Evolutionary conservation across 2,888 invertebrate genomes (phyloP), one percentile per base, ranked within the genome.

Genomic region (Diarsia dahlii): DNA sequence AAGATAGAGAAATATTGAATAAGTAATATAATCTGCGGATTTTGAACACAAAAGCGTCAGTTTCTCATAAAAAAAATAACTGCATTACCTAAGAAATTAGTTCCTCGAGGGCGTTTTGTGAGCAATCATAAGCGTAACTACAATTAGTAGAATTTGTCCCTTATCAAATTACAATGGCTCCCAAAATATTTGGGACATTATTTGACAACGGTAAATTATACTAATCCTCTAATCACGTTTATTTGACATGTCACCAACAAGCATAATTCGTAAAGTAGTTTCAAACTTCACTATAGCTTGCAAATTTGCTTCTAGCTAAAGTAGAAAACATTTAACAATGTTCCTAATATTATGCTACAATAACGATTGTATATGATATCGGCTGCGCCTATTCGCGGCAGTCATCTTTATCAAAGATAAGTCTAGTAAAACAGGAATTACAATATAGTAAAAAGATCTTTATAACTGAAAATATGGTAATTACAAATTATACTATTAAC

Each of bases 291-390:
- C 71, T 48, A 80, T 34, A 85, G 82, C 76, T 69, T 69, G 82
- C 78, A 81, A 82, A 80, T 85, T 84, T 79, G 76, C 82, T 86
- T 89, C 90, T 88, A 89, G 89, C 91, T 92, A 92, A 88, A 84
- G 88, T 92, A 92, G 90, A 92, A 92, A 93, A 93, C 88, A 90
- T 91, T 91, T 85, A 93, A 92, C 92, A 91, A 92, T 89, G 87
- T 86, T 84, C 81, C 87, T 90, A 90, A 88, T 87, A 91, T 88
- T 90, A 91, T 86, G 86, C 87, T 91, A 89, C 84, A 88, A 85
- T 89, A 88, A 87, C 88, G 79, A 86, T 88, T 87, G 87, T 86
- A 87, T 88, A 87, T 84, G 82, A 82, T 81, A 90, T 83, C 45
- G 81, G 66, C 81, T 80, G 77, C 80, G 15, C 67, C 63, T 54